Evolutionary conservation across 1,140 invertebrate genomes (phyloP), one percentile per base, ranked within the genome.

Genomic region (Solenopsis fugax): DNA sequence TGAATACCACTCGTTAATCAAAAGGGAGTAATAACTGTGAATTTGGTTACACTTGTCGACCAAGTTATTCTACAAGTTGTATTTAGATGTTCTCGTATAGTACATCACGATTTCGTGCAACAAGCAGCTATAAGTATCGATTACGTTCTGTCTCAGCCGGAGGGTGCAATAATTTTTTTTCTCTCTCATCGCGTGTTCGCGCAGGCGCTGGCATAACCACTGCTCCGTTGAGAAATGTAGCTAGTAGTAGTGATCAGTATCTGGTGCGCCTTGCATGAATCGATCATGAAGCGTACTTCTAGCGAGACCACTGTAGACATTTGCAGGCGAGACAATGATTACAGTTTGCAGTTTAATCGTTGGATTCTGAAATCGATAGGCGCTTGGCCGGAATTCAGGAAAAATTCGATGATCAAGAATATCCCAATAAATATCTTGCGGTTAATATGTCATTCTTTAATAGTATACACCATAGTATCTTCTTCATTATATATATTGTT

Each of bases 341-440:
- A 88, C 3, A 88, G 84, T 72, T 69, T 86, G 29, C 64, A 80
- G 3, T 16, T 88, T 1, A 88, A 86, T 67, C 84, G 84, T 62
- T 88, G 85, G 87, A 29, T 88, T 9, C 6, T 86, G 37, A 73
- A 56, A 29, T 21, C 75, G 13, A 88, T 88, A 18, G 87, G 87
- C 6, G 75, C 60, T 18, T 88, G 84, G 87, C 84, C 87, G 4
- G 62, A 69, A 48, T 48, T 29, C 5, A 13, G 56, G 4, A 48
- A 29, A 1, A 54, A 71, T 10, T 65, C 54, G 0, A 29, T 18
- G 7, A 41, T 5, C 9, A 45, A 45, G 7, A 72, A 62, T 12
- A 2, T 69, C 3, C 3, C 77, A 1, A 52, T n/a, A 3, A 87
- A 41, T 34, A 16, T 85, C 5, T 16, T 67, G 9, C 84, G 29